Evolutionary conservation across 2,797 vertebrate genomes (phyloP).

Genomic region (Syndactyla subalaris): DNA sequence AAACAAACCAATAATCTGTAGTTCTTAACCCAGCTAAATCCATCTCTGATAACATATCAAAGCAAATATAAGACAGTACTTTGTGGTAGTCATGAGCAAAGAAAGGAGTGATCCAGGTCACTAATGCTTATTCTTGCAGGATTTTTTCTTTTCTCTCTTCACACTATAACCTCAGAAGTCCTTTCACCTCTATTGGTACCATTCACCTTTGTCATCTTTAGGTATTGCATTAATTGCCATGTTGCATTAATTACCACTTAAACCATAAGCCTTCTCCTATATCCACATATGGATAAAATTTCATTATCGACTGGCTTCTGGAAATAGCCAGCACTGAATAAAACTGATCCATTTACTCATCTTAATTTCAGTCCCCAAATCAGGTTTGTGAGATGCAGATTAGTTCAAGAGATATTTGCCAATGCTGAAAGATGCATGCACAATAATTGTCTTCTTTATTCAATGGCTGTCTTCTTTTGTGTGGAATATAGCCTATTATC

Average conservation of each 20-base stretch:
- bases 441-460: slow-evolving; percentile 2
- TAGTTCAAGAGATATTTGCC: neutral
- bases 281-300: neutral
- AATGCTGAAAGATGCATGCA: neutral
- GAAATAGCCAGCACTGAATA: neutral
- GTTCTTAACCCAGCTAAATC: neutral
- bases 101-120: neutral
- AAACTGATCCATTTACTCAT: neutral
- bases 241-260: neutral
- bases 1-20: neutral
- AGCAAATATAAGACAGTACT: neutral
- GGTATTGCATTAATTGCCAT: neutral
- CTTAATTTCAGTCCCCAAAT: neutral
- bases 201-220: neutral
- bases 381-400: neutral
- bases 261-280: neutral
- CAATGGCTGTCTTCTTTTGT: neutral
- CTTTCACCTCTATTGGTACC: neutral
- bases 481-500: neutral
- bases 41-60: neutral
- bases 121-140: neutral
- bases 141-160: neutral
- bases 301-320: neutral
- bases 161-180: neutral
- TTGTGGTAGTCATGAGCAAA: neutral